These are phyloP conservation scores for Isichthys henryi DNA, from an alignment of 2,113 vertebrate genomes.

Conservation along the genomic window DNA sequence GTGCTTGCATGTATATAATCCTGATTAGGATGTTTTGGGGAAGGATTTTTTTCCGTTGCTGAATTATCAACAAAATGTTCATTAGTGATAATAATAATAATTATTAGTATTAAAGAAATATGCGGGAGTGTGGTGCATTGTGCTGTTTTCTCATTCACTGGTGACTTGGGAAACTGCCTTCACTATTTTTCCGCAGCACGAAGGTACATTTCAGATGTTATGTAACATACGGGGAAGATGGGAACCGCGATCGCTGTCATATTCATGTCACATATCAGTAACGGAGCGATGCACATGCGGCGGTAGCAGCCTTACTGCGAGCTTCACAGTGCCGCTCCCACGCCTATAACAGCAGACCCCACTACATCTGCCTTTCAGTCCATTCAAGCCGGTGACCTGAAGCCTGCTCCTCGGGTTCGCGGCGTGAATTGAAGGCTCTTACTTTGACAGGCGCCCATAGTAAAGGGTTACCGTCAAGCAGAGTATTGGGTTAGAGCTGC, in stretches of 20 bases:
- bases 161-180: neutral
- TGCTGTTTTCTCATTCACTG: neutral
- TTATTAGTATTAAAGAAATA: neutral
- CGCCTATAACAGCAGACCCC: neutral
- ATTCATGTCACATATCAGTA: neutral
- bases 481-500: neutral
- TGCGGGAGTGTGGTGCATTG: neutral
- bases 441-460: neutral
- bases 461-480: neutral
- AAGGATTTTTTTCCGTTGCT: neutral
- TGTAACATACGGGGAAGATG: neutral
- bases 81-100: neutral
- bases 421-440: neutral
- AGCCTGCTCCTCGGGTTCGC: neutral
- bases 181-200: neutral
- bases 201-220: constrained; percentile 14
- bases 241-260: neutral
- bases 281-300: neutral
- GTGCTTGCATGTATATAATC: neutral
- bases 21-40: neutral
- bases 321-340: constrained; percentile 4
- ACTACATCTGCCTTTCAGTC: neutral
- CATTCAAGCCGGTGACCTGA: neutral
- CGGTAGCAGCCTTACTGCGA: neutral
- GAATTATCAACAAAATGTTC: neutral